These are phyloP conservation scores for Coremacera marginata DNA, from an alignment of 2,888 invertebrate genomes.

Conservation along the genomic window DNA sequence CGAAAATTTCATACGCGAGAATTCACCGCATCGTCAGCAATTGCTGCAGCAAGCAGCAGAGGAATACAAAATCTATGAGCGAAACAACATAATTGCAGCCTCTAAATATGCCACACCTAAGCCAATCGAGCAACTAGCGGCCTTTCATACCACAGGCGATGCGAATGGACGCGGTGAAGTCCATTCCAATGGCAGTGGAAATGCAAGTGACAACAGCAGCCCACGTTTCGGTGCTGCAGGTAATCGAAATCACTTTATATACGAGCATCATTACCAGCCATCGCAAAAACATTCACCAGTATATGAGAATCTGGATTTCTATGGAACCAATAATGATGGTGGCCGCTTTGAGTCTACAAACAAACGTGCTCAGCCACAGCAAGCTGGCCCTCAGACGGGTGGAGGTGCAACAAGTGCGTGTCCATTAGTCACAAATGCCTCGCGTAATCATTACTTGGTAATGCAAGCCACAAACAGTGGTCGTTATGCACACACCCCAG, in stretches of 20 bases:
- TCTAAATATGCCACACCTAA: slow-evolving; percentile 84
- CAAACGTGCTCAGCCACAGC: slow-evolving; percentile 85
- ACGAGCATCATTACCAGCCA: slow-evolving; percentile 59
- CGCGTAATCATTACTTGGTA: slow-evolving; percentile 69
- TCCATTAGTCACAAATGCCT: slow-evolving; percentile 51
- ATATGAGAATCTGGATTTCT: slow-evolving; percentile 88
- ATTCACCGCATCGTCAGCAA: slow-evolving; percentile 48
- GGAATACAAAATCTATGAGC: slow-evolving; percentile 74
- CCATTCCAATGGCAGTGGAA: slow-evolving; percentile 17
- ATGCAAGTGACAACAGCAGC: slow-evolving; percentile 32
- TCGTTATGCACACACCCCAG: slow-evolving; percentile 70
- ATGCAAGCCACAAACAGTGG: slow-evolving; percentile 58
- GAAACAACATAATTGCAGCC: slow-evolving; percentile 81
- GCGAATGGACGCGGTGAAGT: slow-evolving; percentile 53
- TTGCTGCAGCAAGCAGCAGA: slow-evolving; percentile 74
- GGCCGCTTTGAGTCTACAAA: slow-evolving; percentile 62
- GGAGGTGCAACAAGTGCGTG: slow-evolving; percentile 63
- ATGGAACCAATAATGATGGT: slow-evolving; percentile 69
- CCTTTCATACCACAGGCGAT: slow-evolving; percentile 68
- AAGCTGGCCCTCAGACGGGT: slow-evolving; percentile 74
- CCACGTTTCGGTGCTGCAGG: slow-evolving; percentile 40
- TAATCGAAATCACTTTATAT: slow-evolving; percentile 68
- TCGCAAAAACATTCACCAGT: slow-evolving; percentile 70
- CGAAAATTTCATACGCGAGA: slow-evolving; percentile 58
- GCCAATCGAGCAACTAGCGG: slow-evolving; percentile 70